Base-by-base conservation (phyloP, 2,888 invertebrate species). In the Drosophila robusta region DNA sequence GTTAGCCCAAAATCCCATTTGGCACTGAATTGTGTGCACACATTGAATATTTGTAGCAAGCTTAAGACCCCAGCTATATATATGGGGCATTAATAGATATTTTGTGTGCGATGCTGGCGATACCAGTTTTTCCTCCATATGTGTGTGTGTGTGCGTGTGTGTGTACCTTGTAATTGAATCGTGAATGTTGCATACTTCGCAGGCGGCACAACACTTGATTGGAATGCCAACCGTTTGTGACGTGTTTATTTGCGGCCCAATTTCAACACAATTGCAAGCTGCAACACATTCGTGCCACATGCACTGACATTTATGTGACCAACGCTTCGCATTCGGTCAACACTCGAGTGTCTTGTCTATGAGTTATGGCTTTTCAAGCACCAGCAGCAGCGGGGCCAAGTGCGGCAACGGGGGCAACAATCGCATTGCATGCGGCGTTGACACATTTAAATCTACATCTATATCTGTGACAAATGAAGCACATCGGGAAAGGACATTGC, bases 1-100 rank as follows among this genome's bases (percentile, higher is more conserved):
- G 73, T 65, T 71, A 66, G 79, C 78, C 83, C 76, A 73, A 83
- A 83, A 83, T 86, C 86, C 83, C 83, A 83, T 83, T 83, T 83
- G 86, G 78, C 87, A 83, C 78, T 83, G 83, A 83, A 83, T 83
- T 83, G 86, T 86, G 83, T 80, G 86, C 78, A 60, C 78, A 86
- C 83, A 83, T 83, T 83, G 83, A 83, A 86, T 63, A 63, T 83
- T 86, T 83, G 86, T 83, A 75, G 82, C 65, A 49, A 74, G 80
- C 83, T 83, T 83, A 86, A 78, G 78, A 68, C 65, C 64, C 66
- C 29, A 51, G 51, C 57, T 74, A 72, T 72, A 70, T 79, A 78
- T 80, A 26, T 42, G 44, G 70, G 45, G 72, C 77, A 82, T 85
- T 82, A 82, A 85, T 85, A 86, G 76, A 86, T 83, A 79, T 76